phyloP scores from a whole-genome alignment of 2,113 vertebrate genomes.

The Malurus alboscapulatus region DNA sequence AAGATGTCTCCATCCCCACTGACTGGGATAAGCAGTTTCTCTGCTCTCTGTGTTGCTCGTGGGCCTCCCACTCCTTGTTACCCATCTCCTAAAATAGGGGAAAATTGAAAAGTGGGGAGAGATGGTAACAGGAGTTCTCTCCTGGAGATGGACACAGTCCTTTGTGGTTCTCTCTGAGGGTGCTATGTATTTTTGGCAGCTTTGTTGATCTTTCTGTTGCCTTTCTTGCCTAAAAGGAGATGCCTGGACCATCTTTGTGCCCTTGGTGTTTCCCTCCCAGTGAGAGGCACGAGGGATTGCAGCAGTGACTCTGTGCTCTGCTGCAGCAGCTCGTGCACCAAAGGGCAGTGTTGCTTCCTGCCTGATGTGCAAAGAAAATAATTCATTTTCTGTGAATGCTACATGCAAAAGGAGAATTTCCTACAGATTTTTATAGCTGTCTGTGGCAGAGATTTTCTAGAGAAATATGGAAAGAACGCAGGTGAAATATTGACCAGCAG shows the following conservation, averaged over 20 bases:
- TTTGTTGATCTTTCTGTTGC: background rate
- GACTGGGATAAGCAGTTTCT: background rate
- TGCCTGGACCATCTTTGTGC: background rate
- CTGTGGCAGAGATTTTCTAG: background rate
- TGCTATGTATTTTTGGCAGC: background rate
- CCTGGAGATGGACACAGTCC: background rate
- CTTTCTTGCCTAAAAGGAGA: background rate
- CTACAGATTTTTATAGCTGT: background rate
- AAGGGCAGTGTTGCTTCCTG: background rate
- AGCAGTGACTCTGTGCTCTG: accelerated
- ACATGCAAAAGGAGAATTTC: background rate
- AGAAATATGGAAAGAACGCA: background rate
- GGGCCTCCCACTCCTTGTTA: accelerated
- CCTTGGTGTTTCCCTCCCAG: background rate
- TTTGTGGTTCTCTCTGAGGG: background rate
- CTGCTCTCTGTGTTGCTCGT: background rate
- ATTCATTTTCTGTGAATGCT: background rate
- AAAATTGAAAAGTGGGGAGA: background rate
- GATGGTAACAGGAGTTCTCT: background rate
- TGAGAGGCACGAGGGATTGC: accelerated
- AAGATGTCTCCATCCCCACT: background rate
- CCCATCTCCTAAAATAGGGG: background rate
- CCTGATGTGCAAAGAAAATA: background rate
- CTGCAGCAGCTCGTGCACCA: background rate
- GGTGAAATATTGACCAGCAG: background rate